Percentiles rank a stretch among this genome's conserved stretches.
phyloP scores from a whole-genome alignment of 2,113 vertebrate species.

The Eublepharis macularius region DNA sequence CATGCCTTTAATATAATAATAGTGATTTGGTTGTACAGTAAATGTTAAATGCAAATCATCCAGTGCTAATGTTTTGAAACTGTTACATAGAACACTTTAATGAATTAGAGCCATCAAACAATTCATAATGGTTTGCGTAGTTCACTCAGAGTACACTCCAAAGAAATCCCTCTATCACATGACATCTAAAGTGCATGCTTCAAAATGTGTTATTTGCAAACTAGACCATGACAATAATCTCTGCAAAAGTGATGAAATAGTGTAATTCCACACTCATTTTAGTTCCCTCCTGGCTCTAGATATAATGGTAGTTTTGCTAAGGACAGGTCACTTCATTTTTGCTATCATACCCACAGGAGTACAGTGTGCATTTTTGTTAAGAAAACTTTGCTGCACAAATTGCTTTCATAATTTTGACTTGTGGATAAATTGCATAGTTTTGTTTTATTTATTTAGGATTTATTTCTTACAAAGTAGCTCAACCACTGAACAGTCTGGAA shows the following conservation, averaged over 20 bases:
- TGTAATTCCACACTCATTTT: background rate
- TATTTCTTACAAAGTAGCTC: background rate
- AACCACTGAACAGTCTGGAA: background rate
- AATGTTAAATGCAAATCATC: slow-evolving; percentile 60
- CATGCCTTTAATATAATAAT: slow-evolving; percentile 54
- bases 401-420: background rate
- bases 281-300: background rate
- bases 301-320: background rate
- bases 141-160: slow-evolving; percentile 33
- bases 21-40: slow-evolving; percentile 40
- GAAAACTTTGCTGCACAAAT: background rate
- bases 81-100: slow-evolving; percentile 50
- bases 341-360: background rate
- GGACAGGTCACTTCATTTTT: background rate
- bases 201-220: slow-evolving; percentile 5
- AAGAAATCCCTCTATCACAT: background rate
- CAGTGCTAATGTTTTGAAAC: slow-evolving; percentile 60
- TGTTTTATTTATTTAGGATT: background rate
- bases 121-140: slow-evolving; percentile 46
- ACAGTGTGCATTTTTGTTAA: background rate
- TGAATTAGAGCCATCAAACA: slow-evolving; percentile 59
- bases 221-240: background rate
- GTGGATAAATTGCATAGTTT: background rate
- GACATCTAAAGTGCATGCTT: background rate
- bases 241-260: background rate